These are phyloP conservation scores for Lasioglossum lativentre DNA, from an alignment of 2,888 invertebrate genomes.

Conservation along the genomic window DNA sequence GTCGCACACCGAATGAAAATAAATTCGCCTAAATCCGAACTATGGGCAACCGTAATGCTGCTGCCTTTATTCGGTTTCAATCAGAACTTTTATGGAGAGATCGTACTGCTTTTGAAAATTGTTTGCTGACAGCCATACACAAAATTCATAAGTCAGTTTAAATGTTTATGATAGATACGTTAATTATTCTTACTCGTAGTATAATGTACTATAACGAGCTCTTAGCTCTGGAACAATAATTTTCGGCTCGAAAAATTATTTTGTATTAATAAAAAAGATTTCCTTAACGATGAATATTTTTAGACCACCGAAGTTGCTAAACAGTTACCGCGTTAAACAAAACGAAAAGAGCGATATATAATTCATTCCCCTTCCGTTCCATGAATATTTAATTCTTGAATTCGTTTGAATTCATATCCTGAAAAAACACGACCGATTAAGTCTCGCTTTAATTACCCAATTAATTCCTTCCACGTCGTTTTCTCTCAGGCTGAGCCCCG, in stretches of 20 bases:
- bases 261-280: neutral
- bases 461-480: slow-evolving; percentile 63
- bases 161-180: too few relatives aligned
- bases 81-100: neutral
- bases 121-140: neutral
- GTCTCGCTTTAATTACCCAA: slow-evolving; percentile 55
- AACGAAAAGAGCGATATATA: neutral
- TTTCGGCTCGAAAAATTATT: too few relatives aligned
- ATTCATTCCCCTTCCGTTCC: neutral
- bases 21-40: neutral
- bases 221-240: too few relatives aligned
- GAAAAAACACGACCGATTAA: neutral
- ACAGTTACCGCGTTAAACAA: neutral
- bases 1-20: neutral
- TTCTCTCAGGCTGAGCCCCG: slow-evolving; percentile 75
- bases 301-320: neutral
- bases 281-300: neutral
- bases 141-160: neutral
- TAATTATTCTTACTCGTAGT: too few relatives aligned
- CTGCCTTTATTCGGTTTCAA: neutral
- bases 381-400: slow-evolving; percentile 4
- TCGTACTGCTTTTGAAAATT: neutral
- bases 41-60: neutral
- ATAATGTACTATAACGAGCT: too few relatives aligned
- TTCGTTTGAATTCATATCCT: slow-evolving; percentile 7